A percentile compares a stretch with the other conserved stretches of the same genome.
These are phyloP conservation scores for Mustela lutreola DNA, from an alignment of 2,113 vertebrate species.

Conservation along the genomic window DNA sequence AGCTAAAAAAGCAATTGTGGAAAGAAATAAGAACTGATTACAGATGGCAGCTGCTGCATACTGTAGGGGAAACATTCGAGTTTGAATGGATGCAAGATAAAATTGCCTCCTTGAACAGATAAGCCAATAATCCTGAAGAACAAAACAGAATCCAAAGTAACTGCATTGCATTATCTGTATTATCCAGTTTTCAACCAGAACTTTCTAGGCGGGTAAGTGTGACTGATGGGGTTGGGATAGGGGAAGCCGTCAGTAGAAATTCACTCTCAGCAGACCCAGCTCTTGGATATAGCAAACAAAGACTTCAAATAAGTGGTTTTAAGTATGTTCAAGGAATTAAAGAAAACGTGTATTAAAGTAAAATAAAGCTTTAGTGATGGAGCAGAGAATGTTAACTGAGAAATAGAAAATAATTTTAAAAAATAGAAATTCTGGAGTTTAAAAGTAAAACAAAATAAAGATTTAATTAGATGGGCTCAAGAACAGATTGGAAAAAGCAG, in stretches of 20 bases:
- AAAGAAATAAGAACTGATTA: neutral
- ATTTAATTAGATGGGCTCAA: neutral
- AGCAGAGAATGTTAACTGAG: neutral
- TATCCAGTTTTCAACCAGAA: constrained; percentile 38
- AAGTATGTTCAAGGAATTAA: constrained; percentile 12
- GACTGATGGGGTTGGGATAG: neutral
- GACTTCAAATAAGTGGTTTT: neutral
- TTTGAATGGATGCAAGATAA: neutral
- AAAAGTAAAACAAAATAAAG: neutral
- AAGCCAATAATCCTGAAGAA: neutral
- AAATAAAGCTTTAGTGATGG: neutral
- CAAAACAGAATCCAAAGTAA: neutral
- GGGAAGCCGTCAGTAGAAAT: neutral
- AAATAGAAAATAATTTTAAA: constrained; percentile 27
- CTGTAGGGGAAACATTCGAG: neutral
- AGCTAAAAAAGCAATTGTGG: neutral
- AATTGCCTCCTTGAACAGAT: neutral
- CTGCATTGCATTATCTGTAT: neutral
- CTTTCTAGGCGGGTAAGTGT: neutral
- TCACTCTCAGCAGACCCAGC: neutral
- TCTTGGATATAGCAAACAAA: constrained; percentile 24
- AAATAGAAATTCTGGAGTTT: constrained; percentile 32
- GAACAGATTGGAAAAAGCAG: neutral
- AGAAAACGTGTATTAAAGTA: neutral
- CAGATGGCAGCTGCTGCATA: neutral